Evolutionary conservation across 37 sponge, comb jelly and placozoan genomes (phyloP).

Genomic region (Haliclona indistincta): DNA sequence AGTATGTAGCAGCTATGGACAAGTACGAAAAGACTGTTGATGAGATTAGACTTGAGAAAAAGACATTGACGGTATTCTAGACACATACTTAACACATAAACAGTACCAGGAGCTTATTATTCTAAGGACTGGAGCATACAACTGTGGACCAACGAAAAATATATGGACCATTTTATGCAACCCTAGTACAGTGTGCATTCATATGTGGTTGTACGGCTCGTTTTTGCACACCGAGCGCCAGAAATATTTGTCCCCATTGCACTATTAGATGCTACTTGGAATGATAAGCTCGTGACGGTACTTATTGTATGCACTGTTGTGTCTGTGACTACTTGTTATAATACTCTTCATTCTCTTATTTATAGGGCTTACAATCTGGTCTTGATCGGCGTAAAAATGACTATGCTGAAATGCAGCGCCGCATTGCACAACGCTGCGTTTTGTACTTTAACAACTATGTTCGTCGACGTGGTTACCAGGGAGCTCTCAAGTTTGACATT

Average conservation of each 20-base stretch:
- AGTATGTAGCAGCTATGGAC: slow-evolving; percentile 53
- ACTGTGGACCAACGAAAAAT: too few species aligned
- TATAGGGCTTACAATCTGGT: slow-evolving; percentile 42
- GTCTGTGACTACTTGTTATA: too few species aligned
- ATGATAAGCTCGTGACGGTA: too few species aligned
- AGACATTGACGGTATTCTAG: slow-evolving; percentile 30
- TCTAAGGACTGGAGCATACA: too few species aligned
- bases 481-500: slow-evolving; percentile 75
- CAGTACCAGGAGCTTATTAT: too few species aligned
- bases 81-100: neutral
- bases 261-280: too few species aligned
- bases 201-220: too few species aligned
- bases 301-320: too few species aligned
- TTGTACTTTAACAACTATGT: slow-evolving; percentile 77
- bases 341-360: neutral
- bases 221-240: too few species aligned
- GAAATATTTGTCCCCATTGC: too few species aligned
- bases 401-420: slow-evolving; percentile 52
- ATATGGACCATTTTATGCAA: too few species aligned
- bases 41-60: slow-evolving; percentile 39
- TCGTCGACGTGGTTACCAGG: slow-evolving; percentile 78
- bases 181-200: too few species aligned
- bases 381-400: slow-evolving; percentile 35
- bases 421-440: slow-evolving; percentile 51
- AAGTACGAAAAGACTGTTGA: slow-evolving; percentile 29